Evolutionary conservation across 2,888 invertebrate genomes (phyloP).

Genomic region (Drosophila suboccidentalis): DNA sequence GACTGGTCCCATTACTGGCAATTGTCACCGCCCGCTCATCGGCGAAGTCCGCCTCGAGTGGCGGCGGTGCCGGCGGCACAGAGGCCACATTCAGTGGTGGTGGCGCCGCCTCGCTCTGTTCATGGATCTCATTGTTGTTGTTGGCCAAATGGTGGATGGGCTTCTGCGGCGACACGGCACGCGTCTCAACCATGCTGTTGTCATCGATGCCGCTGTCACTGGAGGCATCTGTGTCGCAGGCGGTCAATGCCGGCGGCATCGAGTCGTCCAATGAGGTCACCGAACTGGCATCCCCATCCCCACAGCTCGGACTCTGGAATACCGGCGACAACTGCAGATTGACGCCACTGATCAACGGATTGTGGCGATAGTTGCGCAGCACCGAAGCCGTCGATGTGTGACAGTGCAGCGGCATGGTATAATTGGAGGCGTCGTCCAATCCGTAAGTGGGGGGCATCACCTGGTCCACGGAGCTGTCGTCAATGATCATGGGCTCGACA

Average conservation of each 20-base stretch:
- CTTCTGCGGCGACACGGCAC: constrained; percentile 26
- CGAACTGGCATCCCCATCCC: constrained; percentile 53
- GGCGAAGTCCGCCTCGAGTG: constrained; percentile 15
- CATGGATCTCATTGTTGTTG: constrained; percentile 1
- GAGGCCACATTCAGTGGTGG: constrained; percentile 10
- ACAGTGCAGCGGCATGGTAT: constrained; percentile 63
- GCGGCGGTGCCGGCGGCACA: constrained; percentile 40
- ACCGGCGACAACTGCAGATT: constrained; percentile 78
- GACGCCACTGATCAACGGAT: constrained; percentile 84
- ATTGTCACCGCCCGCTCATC: constrained; percentile 5
- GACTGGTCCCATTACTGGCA: constrained; percentile 53
- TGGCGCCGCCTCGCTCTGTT: constrained; percentile 7
- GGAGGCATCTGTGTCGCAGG: constrained; percentile 80
- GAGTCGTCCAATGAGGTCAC: constrained; percentile 73
- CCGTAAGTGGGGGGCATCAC: constrained; percentile 9
- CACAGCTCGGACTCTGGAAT: constrained; percentile 34
- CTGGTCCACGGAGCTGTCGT: constrained; percentile 67
- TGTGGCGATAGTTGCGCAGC: constrained; percentile 80
- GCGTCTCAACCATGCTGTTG: constrained; percentile 56
- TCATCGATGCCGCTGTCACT: constrained; percentile 84
- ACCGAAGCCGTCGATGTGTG: constrained; percentile 67
- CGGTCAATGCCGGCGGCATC: constrained; percentile 77
- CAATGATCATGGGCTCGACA: constrained; percentile 60
- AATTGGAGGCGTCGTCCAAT: constrained; percentile 30
- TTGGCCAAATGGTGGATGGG: constrained; percentile 1